Evolutionary conservation across 1,140 invertebrate species (phyloP).

Genomic region (Aethina tumida): DNA sequence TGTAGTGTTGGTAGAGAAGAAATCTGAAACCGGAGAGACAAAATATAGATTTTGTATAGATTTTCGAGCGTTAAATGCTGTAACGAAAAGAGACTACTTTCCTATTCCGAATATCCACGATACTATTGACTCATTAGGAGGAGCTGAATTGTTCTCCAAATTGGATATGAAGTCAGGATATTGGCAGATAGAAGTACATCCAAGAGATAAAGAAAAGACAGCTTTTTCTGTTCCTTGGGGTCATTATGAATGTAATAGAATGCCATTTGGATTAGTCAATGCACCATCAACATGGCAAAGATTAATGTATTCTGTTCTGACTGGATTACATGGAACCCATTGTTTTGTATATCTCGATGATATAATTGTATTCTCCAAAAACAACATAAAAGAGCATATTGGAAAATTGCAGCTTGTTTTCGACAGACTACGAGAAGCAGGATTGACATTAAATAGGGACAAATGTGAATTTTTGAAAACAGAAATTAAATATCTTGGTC

Average conservation of each 20-base stretch:
- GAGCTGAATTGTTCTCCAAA: constrained; percentile 31
- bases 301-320: constrained; percentile 11
- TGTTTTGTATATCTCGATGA: constrained; percentile 21
- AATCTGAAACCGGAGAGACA: constrained; percentile 3
- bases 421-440: constrained; percentile 26
- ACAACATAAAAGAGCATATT: constrained; percentile 24
- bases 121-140: constrained; percentile 32
- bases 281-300: constrained; percentile 2
- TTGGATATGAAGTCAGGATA: constrained; percentile 38
- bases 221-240: constrained; percentile 32
- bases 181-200: constrained; percentile 36
- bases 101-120: constrained; percentile 40
- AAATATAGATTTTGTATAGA: constrained; percentile 24
- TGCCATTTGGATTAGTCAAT: constrained; percentile 35
- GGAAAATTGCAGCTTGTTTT: constrained; percentile 16
- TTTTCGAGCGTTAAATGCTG: constrained; percentile 26
- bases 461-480: constrained; percentile 37
- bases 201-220: constrained; percentile 34
- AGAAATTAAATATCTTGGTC: constrained; percentile 37
- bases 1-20: constrained; percentile 38
- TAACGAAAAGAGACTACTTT: constrained; percentile 34
- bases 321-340: constrained; percentile 9
- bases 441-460: constrained; percentile 36
- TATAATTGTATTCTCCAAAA: constrained; percentile 16
- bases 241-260: constrained; percentile 34